Conservation (phyloP, 2,113 vertebrate genomes). For the Neodontobutis hainanensis region DNA sequence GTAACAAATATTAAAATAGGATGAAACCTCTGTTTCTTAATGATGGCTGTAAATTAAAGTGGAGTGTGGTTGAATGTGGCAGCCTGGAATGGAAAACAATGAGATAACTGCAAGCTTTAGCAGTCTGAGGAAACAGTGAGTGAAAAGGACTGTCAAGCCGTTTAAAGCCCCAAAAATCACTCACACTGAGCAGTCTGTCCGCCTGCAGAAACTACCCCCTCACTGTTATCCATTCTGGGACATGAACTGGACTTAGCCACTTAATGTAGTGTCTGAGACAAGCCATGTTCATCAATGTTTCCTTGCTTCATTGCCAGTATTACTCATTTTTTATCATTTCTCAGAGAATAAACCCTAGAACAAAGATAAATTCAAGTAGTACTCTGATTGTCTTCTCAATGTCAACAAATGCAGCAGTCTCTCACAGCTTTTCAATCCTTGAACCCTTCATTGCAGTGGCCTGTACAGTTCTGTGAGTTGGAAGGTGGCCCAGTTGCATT, state of each 20-base stretch:
- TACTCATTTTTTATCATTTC: slow-evolving; percentile 50
- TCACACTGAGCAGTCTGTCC: slow-evolving; percentile 64
- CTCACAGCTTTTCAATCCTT: slow-evolving; percentile 19
- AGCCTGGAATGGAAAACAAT: slow-evolving; percentile 61
- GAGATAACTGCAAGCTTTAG: slow-evolving; percentile 50
- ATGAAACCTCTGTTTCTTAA: slow-evolving; percentile 35
- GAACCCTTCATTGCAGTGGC: slow-evolving; percentile 14
- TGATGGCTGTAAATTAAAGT: slow-evolving; percentile 44
- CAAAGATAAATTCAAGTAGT: slow-evolving; percentile 48
- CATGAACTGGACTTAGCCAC: slow-evolving; percentile 52
- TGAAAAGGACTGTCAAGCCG: slow-evolving; percentile 47
- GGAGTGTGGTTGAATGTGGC: slow-evolving; percentile 40
- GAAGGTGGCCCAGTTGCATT: slow-evolving; percentile 46
- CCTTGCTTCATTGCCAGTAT: neutral
- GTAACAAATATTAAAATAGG: slow-evolving; percentile 46
- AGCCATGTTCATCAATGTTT: slow-evolving; percentile 47
- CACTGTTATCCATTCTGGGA: slow-evolving; percentile 51
- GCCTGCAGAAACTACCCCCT: slow-evolving; percentile 66
- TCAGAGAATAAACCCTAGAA: slow-evolving; percentile 25
- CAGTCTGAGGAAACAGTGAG: slow-evolving; percentile 37
- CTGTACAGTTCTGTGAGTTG: slow-evolving; percentile 35
- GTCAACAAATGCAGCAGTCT: slow-evolving; percentile 34
- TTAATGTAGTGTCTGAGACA: slow-evolving; percentile 54
- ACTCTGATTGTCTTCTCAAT: slow-evolving; percentile 24
- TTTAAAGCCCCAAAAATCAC: slow-evolving; percentile 64